These are phyloP conservation scores for Sclerodermus sp. DNA, from an alignment of 2,888 invertebrate genomes.

Conservation along the genomic window DNA sequence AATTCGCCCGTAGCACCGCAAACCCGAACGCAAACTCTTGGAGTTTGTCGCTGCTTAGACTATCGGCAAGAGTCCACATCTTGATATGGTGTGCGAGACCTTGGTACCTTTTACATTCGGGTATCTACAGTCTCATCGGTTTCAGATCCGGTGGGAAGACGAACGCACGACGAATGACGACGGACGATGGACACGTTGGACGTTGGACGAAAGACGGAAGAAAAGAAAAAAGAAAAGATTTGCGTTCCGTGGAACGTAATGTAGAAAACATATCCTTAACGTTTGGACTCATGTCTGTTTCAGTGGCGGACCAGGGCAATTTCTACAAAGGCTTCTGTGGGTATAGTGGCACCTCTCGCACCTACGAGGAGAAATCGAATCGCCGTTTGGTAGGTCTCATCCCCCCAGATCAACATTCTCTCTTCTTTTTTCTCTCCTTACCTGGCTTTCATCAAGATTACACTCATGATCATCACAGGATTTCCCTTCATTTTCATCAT, in stretches of 20 bases:
- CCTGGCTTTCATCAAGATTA: slow-evolving; percentile 1
- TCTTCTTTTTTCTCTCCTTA: slow-evolving; percentile 13
- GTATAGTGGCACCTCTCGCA: slow-evolving; percentile 72
- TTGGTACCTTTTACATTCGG: too few species aligned
- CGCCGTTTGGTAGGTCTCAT: slow-evolving; percentile 71
- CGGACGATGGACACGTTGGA: slow-evolving; percentile 2
- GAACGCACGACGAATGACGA: too few species aligned
- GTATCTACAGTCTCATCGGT: too few species aligned
- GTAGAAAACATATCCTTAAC: slow-evolving; percentile 40
- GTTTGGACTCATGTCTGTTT: slow-evolving; percentile 63
- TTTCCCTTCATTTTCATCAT: not conserved
- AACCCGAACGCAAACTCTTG: too few species aligned
- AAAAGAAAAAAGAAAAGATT: slow-evolving; percentile 12
- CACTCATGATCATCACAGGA: slow-evolving; percentile 8
- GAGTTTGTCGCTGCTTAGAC: too few species aligned
- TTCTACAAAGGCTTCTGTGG: slow-evolving; percentile 82
- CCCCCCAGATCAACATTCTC: slow-evolving; percentile 36
- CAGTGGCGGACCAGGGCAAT: slow-evolving; percentile 79
- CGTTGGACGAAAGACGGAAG: not conserved
- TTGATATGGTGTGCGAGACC: too few species aligned
- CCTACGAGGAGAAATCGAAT: slow-evolving; percentile 66
- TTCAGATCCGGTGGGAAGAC: too few species aligned
- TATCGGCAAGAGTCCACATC: too few species aligned
- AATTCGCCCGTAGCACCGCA: slow-evolving; percentile 54
- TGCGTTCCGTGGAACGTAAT: not conserved